phyloP scores from a whole-genome alignment of 2,113 vertebrate genomes.

The Clarias macrocephalus region DNA sequence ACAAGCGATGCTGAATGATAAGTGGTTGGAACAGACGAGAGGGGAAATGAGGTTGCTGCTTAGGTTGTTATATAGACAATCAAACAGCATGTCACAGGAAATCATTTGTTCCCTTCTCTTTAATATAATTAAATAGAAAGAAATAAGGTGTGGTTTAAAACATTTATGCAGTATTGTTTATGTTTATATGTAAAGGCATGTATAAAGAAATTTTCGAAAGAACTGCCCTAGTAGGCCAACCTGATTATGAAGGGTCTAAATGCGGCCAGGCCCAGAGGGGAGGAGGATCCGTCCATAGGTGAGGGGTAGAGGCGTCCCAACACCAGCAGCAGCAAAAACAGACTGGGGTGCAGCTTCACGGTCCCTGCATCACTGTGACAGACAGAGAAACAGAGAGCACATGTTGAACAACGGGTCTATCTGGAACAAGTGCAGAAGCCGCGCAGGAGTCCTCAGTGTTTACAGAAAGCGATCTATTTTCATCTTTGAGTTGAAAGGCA shows the following conservation, averaged over 20 bases:
- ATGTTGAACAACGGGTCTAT: not conserved
- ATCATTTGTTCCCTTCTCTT: too few relatives aligned
- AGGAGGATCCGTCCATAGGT: slow-evolving; percentile 88
- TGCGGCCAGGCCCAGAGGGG: slow-evolving; percentile 82
- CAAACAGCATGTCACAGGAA: too few relatives aligned
- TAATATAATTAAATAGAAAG: too few relatives aligned
- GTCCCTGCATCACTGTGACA: slow-evolving; percentile 69
- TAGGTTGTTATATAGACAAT: too few relatives aligned
- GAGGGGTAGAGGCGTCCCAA: slow-evolving; percentile 91
- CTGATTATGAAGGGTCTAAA: slow-evolving; percentile 90
- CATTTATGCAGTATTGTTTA: too few relatives aligned
- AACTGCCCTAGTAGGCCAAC: slow-evolving; percentile 64
- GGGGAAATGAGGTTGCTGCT: too few relatives aligned
- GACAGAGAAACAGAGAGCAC: not conserved
- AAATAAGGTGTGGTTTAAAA: too few relatives aligned
- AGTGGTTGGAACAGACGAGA: too few relatives aligned
- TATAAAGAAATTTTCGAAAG: not conserved
- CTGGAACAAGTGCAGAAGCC: not conserved
- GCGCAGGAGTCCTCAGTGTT: slow-evolving; percentile 18
- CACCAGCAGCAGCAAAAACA: slow-evolving; percentile 89
- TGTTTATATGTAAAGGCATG: too few relatives aligned
- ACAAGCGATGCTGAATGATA: too few relatives aligned
- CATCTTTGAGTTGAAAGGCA: slow-evolving; percentile 22
- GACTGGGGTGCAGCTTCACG: slow-evolving; percentile 83
- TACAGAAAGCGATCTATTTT: slow-evolving; percentile 38